Base-by-base conservation (phyloP, 1,140 invertebrate species). In the Drosophila kikkawai region DNA sequence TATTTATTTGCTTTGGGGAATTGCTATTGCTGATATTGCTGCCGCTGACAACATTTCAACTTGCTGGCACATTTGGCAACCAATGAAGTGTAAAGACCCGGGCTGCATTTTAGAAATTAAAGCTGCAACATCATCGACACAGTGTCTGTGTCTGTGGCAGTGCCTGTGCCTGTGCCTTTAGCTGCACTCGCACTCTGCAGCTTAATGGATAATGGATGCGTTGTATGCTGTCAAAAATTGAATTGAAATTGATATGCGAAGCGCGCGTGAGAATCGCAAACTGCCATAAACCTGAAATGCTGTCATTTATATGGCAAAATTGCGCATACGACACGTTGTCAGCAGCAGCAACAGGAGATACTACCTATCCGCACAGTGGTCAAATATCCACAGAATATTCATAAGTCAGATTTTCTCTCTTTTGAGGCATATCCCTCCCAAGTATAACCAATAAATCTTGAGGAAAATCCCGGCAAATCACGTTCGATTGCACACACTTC, bases 1-100 rank as follows among this genome's bases (percentile, higher is more conserved):
- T 88, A 88, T 88, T 82, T 90, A 90, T 90, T 73, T 85, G 75
- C 85, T 83, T 83, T 85, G 78, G 85, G 86, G 85, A 88, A 81
- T 88, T 90, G 50, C 50, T 51, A 36, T 34, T 51, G 50, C 50
- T 51, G 32, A 17, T 34, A 32, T 32, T 51, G n/a, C 50, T 51
- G 48, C 32, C 70, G 55, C 58, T 80, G 84, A 85, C 86, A 90
- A 73, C 85, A 75, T 82, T 90, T 79, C 66, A 76, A 79, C 61
- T 84, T 77, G 68, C 76, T 74, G 71, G 65, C 80, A 76, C 80
- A 75, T 83, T 83, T 83, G 81, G 61, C 81, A 83, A 84, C 76
- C 84, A 77, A 87, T 80, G 79, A 90, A 80, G 84, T 80, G 78
- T 84, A 81, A 81, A 84, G 65, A 70, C 58, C 76, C 74, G 37